These are phyloP conservation scores for Tupaia chinensis DNA, from an alignment of 2,113 vertebrate genomes.

Conservation along the genomic window DNA sequence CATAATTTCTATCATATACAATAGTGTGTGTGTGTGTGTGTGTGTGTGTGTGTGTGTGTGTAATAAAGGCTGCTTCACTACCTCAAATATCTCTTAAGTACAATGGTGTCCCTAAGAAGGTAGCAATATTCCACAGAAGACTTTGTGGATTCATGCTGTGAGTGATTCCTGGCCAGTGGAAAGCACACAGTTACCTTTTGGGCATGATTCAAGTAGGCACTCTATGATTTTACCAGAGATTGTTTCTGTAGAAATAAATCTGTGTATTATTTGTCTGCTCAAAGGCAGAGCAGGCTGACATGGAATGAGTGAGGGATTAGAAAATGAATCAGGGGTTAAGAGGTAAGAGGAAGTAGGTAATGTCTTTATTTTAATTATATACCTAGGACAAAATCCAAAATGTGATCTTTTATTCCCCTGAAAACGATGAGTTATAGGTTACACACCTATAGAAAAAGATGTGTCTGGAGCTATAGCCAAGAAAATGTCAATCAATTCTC, in stretches of 20 bases:
- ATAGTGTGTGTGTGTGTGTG: background rate
- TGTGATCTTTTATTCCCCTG: background rate
- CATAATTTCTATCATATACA: background rate
- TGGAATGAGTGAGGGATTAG: slow-evolving; percentile 11
- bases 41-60: background rate
- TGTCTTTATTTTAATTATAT: slow-evolving; percentile 59
- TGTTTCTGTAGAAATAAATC: slow-evolving; percentile 86
- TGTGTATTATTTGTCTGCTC: slow-evolving; percentile 84
- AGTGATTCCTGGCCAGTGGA: slow-evolving; percentile 86
- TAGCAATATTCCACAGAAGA: slow-evolving; percentile 82
- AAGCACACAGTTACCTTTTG: slow-evolving; percentile 84
- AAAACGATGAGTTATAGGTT: background rate
- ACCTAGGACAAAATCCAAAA: slow-evolving; percentile 21
- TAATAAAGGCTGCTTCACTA: slow-evolving; percentile 75
- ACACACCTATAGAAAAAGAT: slow-evolving; percentile 1
- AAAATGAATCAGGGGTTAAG: slow-evolving; percentile 23
- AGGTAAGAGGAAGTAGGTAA: slow-evolving; percentile 67
- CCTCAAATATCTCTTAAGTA: slow-evolving; percentile 77
- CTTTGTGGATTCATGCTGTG: slow-evolving; percentile 83
- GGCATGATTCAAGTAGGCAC: slow-evolving; percentile 85
- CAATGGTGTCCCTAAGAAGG: slow-evolving; percentile 84
- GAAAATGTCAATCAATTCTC: slow-evolving; percentile 38
- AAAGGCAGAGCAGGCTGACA: slow-evolving; percentile 44
- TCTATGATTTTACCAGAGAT: slow-evolving; percentile 86
- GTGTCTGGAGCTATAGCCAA: background rate